Conservation (phyloP, 2,113 vertebrate genomes). For the Phocoena sinus region DNA sequence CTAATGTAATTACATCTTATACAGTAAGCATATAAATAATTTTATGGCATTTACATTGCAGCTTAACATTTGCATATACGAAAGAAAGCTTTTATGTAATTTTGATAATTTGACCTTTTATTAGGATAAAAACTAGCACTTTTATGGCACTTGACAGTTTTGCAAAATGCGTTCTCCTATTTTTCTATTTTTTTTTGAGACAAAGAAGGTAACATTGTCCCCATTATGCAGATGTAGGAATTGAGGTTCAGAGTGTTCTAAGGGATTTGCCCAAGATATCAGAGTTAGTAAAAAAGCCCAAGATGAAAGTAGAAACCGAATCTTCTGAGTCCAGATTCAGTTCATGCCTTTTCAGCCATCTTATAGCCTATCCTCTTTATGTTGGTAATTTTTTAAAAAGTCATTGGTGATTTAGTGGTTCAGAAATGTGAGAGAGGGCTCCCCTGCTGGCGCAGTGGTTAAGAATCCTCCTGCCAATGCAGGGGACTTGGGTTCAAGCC, state of each 20-base stretch:
- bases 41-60: constrained; percentile 18
- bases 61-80: neutral
- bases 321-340: neutral
- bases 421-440: neutral
- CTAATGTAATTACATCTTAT: neutral
- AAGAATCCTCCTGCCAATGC: too few relatives aligned
- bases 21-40: neutral
- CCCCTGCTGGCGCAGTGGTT: too few relatives aligned
- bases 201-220: neutral
- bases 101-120: neutral
- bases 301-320: neutral
- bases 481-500: too few relatives aligned
- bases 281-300: neutral
- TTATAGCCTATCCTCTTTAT: neutral
- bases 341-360: neutral
- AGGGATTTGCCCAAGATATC: neutral
- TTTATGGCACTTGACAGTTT: neutral
- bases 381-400: neutral
- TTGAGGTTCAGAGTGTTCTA: neutral
- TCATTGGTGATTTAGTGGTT: neutral
- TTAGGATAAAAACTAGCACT: constrained; percentile 11
- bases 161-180: neutral
- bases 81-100: neutral
- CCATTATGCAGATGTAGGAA: constrained; percentile 4
- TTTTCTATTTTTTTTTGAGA: neutral